Conservation (phyloP, 2,113 vertebrate species). For the Epinephelus cyanopodus region DNA sequence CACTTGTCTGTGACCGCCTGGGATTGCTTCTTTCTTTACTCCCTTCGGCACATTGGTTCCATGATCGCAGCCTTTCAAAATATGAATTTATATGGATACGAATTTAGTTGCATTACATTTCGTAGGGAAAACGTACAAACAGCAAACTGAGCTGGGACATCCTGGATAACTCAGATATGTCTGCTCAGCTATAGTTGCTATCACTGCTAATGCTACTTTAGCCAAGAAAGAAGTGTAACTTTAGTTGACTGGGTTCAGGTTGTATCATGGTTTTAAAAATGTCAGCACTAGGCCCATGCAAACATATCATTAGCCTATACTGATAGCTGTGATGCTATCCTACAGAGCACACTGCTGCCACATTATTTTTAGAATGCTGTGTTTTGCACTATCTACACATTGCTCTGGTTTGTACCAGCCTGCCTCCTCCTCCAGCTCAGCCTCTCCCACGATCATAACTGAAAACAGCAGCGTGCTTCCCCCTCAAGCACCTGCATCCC, state of each 20-base stretch:
- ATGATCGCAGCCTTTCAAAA: no score
- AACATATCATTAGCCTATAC: neutral
- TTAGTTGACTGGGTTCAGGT: neutral
- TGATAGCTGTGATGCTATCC: neutral
- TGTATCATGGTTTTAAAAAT: neutral
- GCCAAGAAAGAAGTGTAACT: neutral
- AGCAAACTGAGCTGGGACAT: no score
- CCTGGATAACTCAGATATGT: no score
- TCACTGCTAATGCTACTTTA: neutral
- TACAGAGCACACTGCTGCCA: neutral
- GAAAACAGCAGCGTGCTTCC: constrained; percentile 35
- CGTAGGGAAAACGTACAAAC: no score
- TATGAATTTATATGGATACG: no score
- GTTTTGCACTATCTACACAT: constrained; percentile 23
- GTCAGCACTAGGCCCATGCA: neutral
- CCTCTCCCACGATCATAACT: constrained; percentile 32
- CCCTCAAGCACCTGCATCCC: constrained; percentile 50
- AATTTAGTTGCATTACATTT: no score
- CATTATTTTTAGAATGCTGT: constrained; percentile 43
- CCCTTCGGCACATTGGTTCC: no score
- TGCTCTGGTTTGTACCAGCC: constrained; percentile 11
- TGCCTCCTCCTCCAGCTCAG: constrained; percentile 1
- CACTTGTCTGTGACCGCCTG: no score
- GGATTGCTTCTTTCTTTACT: no score
- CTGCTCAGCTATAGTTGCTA: no score